A percentile compares a stretch with the other conserved stretches of the same genome.
These are phyloP conservation scores for Centrocercus urophasianus DNA, from an alignment of 2,113 vertebrate species.

Conservation along the genomic window DNA sequence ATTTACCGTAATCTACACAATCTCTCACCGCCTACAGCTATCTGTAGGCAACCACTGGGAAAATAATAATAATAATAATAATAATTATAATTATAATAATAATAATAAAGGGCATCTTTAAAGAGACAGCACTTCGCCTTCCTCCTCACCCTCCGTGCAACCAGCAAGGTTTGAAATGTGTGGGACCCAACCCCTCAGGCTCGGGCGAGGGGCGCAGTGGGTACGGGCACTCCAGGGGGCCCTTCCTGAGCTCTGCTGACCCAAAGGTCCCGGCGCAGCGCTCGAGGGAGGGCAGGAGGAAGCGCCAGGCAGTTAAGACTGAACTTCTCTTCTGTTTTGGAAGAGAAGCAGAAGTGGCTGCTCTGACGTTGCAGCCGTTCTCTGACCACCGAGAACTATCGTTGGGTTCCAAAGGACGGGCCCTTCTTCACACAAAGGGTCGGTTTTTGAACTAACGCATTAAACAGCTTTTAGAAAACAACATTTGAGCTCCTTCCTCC, in stretches of 20 bases:
- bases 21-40: conserved; percentile 84
- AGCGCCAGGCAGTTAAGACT: conserved; percentile 36
- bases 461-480: not conserved
- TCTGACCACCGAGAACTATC: not conserved
- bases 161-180: conserved; percentile 66
- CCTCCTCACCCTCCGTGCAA: conserved; percentile 52
- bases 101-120: conserved; percentile 76
- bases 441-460: not conserved
- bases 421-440: conserved; percentile 47
- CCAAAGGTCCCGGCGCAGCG: not conserved
- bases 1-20: conserved; percentile 95
- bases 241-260: conserved; percentile 56
- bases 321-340: not conserved
- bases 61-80: conserved; percentile 52
- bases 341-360: conserved; percentile 30
- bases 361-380: not conserved
- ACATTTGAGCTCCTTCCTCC: conserved; percentile 23
- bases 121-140: conserved; percentile 83
- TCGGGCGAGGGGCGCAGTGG: conserved; percentile 48
- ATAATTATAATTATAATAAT: conserved; percentile 16
- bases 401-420: conserved; percentile 28
- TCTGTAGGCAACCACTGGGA: conserved; percentile 67
- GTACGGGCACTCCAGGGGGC: not conserved
- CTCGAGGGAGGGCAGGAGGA: conserved; percentile 28
- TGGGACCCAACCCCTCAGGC: conserved; percentile 64